Percentiles rank a stretch among this genome's conserved stretches.
Evolutionary conservation across 2,113 vertebrate species (phyloP).

Genomic region (Myotis lucifugus): DNA sequence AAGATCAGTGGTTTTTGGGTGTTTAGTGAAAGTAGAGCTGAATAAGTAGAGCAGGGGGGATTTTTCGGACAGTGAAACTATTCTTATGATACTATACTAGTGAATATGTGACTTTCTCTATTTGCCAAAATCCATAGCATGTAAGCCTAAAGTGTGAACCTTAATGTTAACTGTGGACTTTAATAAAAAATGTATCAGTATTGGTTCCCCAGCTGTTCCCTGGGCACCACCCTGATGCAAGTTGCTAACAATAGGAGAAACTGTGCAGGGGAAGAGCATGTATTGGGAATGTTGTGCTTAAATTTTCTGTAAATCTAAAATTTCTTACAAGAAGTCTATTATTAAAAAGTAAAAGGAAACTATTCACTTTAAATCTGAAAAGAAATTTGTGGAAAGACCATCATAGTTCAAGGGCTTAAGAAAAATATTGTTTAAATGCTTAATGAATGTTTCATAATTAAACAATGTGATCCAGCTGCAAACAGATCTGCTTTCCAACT

Average conservation of each 20-base stretch:
- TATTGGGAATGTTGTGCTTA: background rate
- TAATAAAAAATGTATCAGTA: background rate
- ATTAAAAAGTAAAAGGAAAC: background rate
- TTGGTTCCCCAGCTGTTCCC: fast-evolving
- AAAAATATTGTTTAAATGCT: background rate
- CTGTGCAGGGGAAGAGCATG: background rate
- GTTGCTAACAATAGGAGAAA: background rate
- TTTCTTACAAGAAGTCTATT: background rate
- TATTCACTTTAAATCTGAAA: background rate
- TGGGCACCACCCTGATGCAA: background rate
- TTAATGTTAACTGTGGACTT: background rate
- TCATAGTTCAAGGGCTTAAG: background rate
- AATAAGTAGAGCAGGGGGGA: background rate
- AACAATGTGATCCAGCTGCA: background rate
- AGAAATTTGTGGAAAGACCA: background rate
- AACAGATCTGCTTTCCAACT: background rate
- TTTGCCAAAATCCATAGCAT: background rate
- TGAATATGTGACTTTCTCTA: background rate
- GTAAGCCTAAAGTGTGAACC: background rate
- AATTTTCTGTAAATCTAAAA: background rate
- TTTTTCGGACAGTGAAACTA: too few species aligned
- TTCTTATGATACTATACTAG: background rate
- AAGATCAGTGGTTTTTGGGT: background rate
- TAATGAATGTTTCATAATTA: background rate
- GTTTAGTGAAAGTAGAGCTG: background rate